phyloP scores from a whole-genome alignment of 1,140 invertebrate genomes.

The Drosophila parvula region DNA sequence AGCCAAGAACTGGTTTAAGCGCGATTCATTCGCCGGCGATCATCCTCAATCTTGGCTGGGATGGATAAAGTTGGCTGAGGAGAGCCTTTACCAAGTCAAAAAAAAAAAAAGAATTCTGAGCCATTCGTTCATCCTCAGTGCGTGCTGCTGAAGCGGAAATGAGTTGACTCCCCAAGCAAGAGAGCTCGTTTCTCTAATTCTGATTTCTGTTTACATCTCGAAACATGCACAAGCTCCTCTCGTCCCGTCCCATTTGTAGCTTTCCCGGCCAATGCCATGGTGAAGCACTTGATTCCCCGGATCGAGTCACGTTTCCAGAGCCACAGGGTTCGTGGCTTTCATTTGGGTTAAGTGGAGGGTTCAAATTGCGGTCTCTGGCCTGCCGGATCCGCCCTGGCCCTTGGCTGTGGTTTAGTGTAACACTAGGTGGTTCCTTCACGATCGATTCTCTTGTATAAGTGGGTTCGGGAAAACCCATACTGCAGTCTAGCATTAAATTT shows the following conservation, averaged over 20 bases:
- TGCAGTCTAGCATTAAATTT: not conserved
- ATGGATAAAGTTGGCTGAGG: not conserved
- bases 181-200: slow-evolving; percentile 38
- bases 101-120: slow-evolving; percentile 56
- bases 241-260: not conserved
- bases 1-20: slow-evolving; percentile 64
- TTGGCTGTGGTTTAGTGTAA: slow-evolving; percentile 42
- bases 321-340: slow-evolving; percentile 31
- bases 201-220: slow-evolving; percentile 41
- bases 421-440: slow-evolving; percentile 5
- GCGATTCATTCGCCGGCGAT: slow-evolving; percentile 34
- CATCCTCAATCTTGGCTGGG: slow-evolving; percentile 26
- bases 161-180: slow-evolving; percentile 28
- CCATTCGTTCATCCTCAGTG: slow-evolving; percentile 76
- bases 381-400: slow-evolving; percentile 14
- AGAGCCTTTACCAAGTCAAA: slow-evolving; percentile 3
- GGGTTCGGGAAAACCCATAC: not conserved
- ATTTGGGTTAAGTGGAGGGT: slow-evolving; percentile 51
- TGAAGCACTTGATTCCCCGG: slow-evolving; percentile 51
- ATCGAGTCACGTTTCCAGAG: slow-evolving; percentile 58
- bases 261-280: slow-evolving; percentile 22
- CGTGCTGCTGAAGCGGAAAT: slow-evolving; percentile 75
- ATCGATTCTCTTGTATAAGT: not conserved
- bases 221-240: slow-evolving; percentile 15
- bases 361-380: slow-evolving; percentile 19